Percentiles rank a stretch among this genome's conserved stretches.
These are phyloP conservation scores for Sisor rabdophorus DNA, from an alignment of 2,113 vertebrate genomes.

Conservation along the genomic window DNA sequence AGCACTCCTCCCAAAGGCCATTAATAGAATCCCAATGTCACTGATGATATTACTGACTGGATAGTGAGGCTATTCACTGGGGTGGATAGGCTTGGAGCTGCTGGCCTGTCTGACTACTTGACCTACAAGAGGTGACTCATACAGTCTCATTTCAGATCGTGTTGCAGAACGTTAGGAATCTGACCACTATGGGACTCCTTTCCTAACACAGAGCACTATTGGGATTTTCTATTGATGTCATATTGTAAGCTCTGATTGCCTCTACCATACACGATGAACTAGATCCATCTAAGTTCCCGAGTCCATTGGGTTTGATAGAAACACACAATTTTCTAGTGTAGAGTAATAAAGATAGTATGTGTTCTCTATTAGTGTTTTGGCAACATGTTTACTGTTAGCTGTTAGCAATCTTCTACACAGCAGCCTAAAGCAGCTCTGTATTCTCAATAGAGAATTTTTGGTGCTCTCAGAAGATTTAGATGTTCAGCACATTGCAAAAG, in stretches of 20 bases:
- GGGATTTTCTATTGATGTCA: slow-evolving; percentile 34
- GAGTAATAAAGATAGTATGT: no score
- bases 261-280: slow-evolving; percentile 19
- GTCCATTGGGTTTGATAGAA: not conserved
- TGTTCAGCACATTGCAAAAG: no score
- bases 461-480: slow-evolving; percentile 14
- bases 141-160: slow-evolving; percentile 32
- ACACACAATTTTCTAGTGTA: not conserved
- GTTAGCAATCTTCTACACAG: slow-evolving; percentile 1
- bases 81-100: slow-evolving; percentile 25
- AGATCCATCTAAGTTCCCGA: not conserved
- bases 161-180: not conserved
- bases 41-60: slow-evolving; percentile 67
- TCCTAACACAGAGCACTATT: slow-evolving; percentile 12
- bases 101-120: slow-evolving; percentile 34
- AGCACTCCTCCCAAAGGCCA: slow-evolving; percentile 62
- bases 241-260: slow-evolving; percentile 38
- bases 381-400: not conserved
- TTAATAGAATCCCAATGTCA: slow-evolving; percentile 77
- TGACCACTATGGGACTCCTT: not conserved
- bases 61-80: slow-evolving; percentile 41
- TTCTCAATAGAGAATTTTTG: not conserved
- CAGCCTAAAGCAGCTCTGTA: not conserved
- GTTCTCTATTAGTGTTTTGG: slow-evolving; percentile 8
- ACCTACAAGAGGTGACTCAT: slow-evolving; percentile 31